These are phyloP conservation scores for Limnodromus scolopaceus DNA, from an alignment of 2,797 vertebrate genomes.

Conservation along the genomic window DNA sequence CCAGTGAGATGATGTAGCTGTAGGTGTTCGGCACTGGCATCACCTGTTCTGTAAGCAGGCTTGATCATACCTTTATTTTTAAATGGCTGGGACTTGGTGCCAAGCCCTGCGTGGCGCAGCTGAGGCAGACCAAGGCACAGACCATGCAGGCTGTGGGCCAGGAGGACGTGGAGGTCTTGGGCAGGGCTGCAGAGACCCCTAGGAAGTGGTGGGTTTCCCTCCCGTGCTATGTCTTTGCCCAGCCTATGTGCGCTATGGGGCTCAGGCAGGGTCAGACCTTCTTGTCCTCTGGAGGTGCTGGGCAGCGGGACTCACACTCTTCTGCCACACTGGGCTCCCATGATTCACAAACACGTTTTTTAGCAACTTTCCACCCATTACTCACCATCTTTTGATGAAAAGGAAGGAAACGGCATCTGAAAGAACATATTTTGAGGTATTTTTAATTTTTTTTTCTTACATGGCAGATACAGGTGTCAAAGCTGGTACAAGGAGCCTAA, in stretches of 20 bases:
- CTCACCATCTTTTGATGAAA: not conserved
- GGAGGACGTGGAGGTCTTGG: not conserved
- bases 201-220: not conserved
- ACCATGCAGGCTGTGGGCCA: not conserved
- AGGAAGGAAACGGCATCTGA: not conserved
- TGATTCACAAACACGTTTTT: not conserved
- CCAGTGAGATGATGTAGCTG: not conserved
- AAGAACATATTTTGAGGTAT: not conserved
- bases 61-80: not conserved
- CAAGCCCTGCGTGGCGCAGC: not conserved
- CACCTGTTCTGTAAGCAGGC: not conserved
- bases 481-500: not conserved
- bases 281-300: not conserved
- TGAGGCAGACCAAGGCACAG: not conserved
- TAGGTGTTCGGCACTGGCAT: not conserved
- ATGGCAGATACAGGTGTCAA: constrained; percentile 1
- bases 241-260: not conserved
- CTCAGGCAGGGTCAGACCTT: not conserved
- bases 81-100: not conserved
- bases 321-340: not conserved
- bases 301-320: no score
- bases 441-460: not conserved
- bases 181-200: not conserved
- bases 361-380: not conserved
- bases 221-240: accelerated